Evolutionary conservation across 2,888 invertebrate genomes (phyloP), one percentile per base, ranked within the genome.

Genomic region (Labia minor): DNA sequence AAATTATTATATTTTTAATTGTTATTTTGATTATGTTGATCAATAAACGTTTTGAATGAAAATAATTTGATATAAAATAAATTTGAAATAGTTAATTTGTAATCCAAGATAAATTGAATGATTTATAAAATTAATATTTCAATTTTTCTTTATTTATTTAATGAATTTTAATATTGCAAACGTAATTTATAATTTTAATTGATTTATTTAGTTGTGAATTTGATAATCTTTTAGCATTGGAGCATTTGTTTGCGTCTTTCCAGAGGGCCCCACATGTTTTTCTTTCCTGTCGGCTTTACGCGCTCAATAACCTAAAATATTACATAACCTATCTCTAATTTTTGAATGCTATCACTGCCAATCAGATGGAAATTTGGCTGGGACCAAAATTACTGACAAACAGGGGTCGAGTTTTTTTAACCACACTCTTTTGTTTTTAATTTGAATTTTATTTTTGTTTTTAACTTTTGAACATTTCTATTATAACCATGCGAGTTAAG

Each of bases 351-450:
- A 49, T 49, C 49, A 49, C 49, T 49, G 49, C 49, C 49, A 49
- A 4, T 49, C 49, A 49, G 49, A 49, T 49, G 49, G 49, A 49
- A 49, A 49, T 49, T 49, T 49, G 49, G 49, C 49, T 49, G 49
- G 49, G 49, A 49, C 49, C 49, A 49, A 49, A 49, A 49, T 49
- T 49, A 49, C 49, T 49, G 49, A 49, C 49, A 49, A 49, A 49
- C 14, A 49, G 49, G 49, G 49, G 49, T 49, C 49, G 3, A 49
- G 49, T 49, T 49, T 49, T 49, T 49, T 49, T 49, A 49, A 49
- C 14, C 4, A 49, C 4, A 8, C n/a, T 10, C 3, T 49, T 49
- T 49, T 49, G 49, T 49, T 49, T 49, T 14, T 49, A 49, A 49
- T 16, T 49, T 49, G 2, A 49, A 49, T 49, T 49, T 49, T 49